Evolutionary conservation across 2,113 vertebrate species (phyloP), one percentile per base, ranked within the genome.

Genomic region (Nettapus auritus): DNA sequence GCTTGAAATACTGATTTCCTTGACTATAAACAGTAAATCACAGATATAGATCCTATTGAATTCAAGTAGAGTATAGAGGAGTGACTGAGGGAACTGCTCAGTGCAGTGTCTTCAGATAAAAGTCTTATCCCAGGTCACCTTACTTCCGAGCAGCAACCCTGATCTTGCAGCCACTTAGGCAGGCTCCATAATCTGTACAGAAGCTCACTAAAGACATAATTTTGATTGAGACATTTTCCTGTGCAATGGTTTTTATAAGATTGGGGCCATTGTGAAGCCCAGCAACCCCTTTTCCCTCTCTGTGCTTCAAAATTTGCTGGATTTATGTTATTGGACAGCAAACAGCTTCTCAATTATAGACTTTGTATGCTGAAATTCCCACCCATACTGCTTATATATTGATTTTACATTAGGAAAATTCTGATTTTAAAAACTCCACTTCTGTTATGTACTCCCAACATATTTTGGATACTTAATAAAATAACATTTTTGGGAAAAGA

Each of bases 1-100:
- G 52, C 71, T 33, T 86, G 86, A 95, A 96, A 88, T 82, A 84
- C 46, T 79, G 80, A 92, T 86, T 93, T 95, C 57, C 48, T 90
- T 92, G 69, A 78, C 80, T 82, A 7, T 91, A 67, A 81, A 3
- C 50, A 73, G 36, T 66, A 80, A 95, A 9, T 11, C 66, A 82
- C 53, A 60, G 53, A 64, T 69, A 94, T 73, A 84, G 77, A 79
- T 86, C 40, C 73, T 81, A 26, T 29, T 85, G 82, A 92, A 88
- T 92, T 92, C 33, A 31, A 76, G 50, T 34, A 48, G 62, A 67
- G 4, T 44, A 52, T 10, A 76, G 82, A 86, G 66, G n/a, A 78
- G 63, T 36, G 38, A 62, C 91, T 90, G 77, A 78, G 36, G 64
- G 22, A 86, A 79, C 52, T 34, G 60, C 73, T 81, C 62, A 19